Conservation (phyloP, 2,888 invertebrate species). For the Nycteola revayana region DNA sequence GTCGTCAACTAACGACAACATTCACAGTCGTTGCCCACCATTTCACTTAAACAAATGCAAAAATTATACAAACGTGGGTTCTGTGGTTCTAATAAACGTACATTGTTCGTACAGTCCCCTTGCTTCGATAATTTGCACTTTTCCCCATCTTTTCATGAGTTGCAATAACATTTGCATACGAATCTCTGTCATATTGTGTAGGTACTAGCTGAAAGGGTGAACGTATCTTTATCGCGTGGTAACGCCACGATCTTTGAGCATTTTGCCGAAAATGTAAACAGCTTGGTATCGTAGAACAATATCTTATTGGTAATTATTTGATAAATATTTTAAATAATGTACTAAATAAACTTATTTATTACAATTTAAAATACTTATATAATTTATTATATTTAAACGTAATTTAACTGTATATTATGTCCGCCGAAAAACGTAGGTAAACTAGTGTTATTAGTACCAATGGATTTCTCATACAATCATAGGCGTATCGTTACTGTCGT, state of each 20-base stretch:
- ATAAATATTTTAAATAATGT: neutral
- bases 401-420: too few species aligned
- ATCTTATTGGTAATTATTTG: too few species aligned
- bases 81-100: slow-evolving; percentile 49
- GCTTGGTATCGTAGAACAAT: too few species aligned
- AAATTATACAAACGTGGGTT: slow-evolving; percentile 68
- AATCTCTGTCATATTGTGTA: slow-evolving; percentile 34
- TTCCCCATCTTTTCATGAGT: slow-evolving; percentile 66
- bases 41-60: slow-evolving; percentile 43
- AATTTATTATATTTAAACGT: too few species aligned
- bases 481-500: too few species aligned
- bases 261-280: too few species aligned
- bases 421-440: too few species aligned
- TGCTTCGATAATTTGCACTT: slow-evolving; percentile 59
- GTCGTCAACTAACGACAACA: neutral
- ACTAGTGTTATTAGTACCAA: too few species aligned
- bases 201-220: slow-evolving; percentile 9
- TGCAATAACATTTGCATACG: slow-evolving; percentile 70
- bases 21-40: slow-evolving; percentile 18
- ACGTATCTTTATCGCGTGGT: slow-evolving; percentile 16
- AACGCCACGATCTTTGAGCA: too few species aligned
- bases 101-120: slow-evolving; percentile 41
- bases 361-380: too few species aligned
- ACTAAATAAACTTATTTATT: neutral
- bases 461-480: too few species aligned